A percentile compares a stretch with the other conserved stretches of the same genome.
Conservation (phyloP, 2,888 invertebrate species). For the Nephrotoma guestfalica region DNA sequence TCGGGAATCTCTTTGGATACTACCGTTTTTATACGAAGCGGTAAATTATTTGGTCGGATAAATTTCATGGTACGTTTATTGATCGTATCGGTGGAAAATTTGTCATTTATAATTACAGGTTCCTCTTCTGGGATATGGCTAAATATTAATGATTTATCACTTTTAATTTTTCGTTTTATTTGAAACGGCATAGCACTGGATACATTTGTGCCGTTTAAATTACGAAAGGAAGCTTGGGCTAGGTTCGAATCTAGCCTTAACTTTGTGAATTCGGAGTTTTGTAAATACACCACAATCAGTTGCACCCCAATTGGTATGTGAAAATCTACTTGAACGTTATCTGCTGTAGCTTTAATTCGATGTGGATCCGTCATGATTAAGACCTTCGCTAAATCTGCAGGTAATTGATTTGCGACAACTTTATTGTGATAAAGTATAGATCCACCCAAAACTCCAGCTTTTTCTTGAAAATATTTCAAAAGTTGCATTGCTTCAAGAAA, state of each 20-base stretch:
- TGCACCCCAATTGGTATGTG: constrained; percentile 70
- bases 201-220: not conserved
- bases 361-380: constrained; percentile 71
- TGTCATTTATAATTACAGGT: constrained; percentile 14
- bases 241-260: constrained; percentile 34
- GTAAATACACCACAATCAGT: constrained; percentile 61
- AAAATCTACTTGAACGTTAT: constrained; percentile 46
- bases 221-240: constrained; percentile 17
- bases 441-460: constrained; percentile 68
- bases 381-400: constrained; percentile 58
- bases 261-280: constrained; percentile 42
- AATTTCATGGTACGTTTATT: constrained; percentile 15
- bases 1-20: constrained; percentile 29
- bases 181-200: constrained; percentile 20
- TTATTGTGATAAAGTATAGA: constrained; percentile 78
- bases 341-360: constrained; percentile 68
- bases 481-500: constrained; percentile 79
- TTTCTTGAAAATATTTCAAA: constrained; percentile 68
- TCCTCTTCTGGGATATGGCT: constrained; percentile 74
- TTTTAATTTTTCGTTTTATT: constrained; percentile 44
- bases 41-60: constrained; percentile 39
- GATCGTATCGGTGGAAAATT: constrained; percentile 11
- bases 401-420: constrained; percentile 66
- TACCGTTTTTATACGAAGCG: constrained; percentile 38
- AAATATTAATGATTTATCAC: constrained; percentile 65